Base-by-base conservation (phyloP, 2,113 vertebrate species). In the Lipophrys pholis region DNA sequence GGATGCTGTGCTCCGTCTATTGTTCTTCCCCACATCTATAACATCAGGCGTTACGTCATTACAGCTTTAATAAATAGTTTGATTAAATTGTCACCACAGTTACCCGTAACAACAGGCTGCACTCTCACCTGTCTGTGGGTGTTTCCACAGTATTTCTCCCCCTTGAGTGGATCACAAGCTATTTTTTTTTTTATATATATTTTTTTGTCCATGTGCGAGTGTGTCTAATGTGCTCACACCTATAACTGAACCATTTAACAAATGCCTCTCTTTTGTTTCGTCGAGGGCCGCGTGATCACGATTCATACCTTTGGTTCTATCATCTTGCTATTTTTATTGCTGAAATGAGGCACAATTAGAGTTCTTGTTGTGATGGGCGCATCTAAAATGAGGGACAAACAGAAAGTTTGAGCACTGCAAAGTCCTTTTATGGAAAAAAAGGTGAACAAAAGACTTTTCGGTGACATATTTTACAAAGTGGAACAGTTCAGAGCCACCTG, bases 351-450 rank as follows among this genome's bases (percentile, higher is more conserved):
- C 14, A n/a, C n/a, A 71, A 38, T 39, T 48, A 48, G n/a, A 48
- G 45, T 48, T 48, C 11, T 11, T 15, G 45, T 57, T 38, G 45
- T 30, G 11, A 21, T 15, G 7, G 10, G 63, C 52, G 63, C 64
- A 64, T 74, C 57, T 53, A 11, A 7, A 63, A 68, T n/a, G 14
- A 61, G 50, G 30, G 53, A 60, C 61, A 55, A 69, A 60, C 12
- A 49, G 14, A 45, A 8, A 42, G 41, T 8, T 41, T 6, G 10
- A 41, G 30, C n/a, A 57, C 2, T 50, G 11, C 56, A 71, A 58
- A 12, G 2, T n/a, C 9, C 30, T 53, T 49, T 6, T 17, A 9
- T 12, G n/a, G 42, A 56, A 8, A 15, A 5, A 30, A 7, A 55
- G 55, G 17, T 45, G 63, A 17, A 16, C 49, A 51, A 14, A 9